Evolutionary conservation across 1,140 invertebrate genomes (phyloP), one percentile per base, ranked within the genome.

Genomic region (Vanessa atalanta): DNA sequence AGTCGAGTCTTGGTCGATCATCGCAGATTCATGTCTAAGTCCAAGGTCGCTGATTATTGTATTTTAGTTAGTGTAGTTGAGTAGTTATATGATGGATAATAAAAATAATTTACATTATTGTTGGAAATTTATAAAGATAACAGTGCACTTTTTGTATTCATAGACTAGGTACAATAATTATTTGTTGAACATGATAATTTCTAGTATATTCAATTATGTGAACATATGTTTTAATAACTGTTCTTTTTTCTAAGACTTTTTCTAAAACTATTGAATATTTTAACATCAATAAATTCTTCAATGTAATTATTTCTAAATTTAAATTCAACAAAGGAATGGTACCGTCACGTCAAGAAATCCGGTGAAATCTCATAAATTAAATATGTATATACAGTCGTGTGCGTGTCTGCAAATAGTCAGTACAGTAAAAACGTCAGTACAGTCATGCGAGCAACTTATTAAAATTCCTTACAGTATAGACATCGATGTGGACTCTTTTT

Each of bases 391-490:
- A 68, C 67, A 65, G 60, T 48, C 47, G 11, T 67, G 67, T 79
- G 80, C 80, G 78, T 82, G 78, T 73, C 75, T 57, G 64, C 66
- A 73, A 76, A 74, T 66, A 72, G 72, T 72, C 69, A 37, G 47
- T 71, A 65, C 55, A 69, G 72, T 76, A 66, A 75, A 77, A 73
- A 73, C 74, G 65, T 77, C 65, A 26, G 53, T 70, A 77, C 70
- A 75, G 76, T 78, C 80, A 82, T 82, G 80, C 80, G 67, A 73
- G 60, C 50, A 67, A 71, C 47, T 74, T 71, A 72, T 76, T 76
- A 78, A 73, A 65, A 74, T 70, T 65, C 65, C 48, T 70, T 70
- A 72, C 23, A 67, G 7, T 31, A 43, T 57, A 69, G 47, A 75
- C 76, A 76, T 73, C 63, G 68, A 73, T 73, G 70, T 70, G 51